A percentile compares a stretch with the other conserved stretches of the same genome.
Conservation (phyloP, 1,140 invertebrate genomes). For the Panagrolaimus sp. region DNA sequence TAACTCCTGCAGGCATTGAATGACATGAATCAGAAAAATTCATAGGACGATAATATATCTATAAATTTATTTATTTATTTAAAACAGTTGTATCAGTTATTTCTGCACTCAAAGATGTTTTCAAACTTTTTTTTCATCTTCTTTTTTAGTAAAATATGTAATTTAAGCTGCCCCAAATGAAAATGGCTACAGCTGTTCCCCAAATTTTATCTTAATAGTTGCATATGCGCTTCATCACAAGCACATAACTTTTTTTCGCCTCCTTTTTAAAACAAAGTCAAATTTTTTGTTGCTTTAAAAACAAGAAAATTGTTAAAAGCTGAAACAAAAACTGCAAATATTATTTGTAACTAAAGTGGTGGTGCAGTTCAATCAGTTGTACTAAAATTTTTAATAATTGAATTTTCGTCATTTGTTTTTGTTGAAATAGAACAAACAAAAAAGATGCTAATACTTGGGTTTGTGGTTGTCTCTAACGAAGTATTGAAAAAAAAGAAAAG, state of each 20-base stretch:
- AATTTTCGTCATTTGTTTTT: no score
- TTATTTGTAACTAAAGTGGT: no score
- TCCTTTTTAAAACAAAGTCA: no score
- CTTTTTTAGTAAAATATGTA: slow-evolving; percentile 5
- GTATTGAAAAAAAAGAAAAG: neutral
- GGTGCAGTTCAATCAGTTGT: no score
- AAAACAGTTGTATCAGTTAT: no score
- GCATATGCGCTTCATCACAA: slow-evolving; percentile 14
- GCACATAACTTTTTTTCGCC: neutral
- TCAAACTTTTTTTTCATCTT: neutral
- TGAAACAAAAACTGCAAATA: no score
- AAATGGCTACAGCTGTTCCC: slow-evolving; percentile 12
- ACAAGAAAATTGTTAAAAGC: no score
- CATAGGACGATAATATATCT: slow-evolving; percentile 53
- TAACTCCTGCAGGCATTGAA: slow-evolving; percentile 30
- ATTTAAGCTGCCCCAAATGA: slow-evolving; percentile 5
- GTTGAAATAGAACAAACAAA: neutral
- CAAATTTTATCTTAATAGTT: neutral
- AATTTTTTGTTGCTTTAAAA: no score
- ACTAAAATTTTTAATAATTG: no score
- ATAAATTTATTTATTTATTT: no score
- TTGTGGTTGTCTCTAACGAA: neutral
- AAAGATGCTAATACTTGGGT: no score
- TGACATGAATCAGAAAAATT: slow-evolving; percentile 55
- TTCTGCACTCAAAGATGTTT: neutral